A percentile compares a stretch with the other conserved stretches of the same genome.
Conservation (phyloP, 2,797 vertebrate genomes). For the Pterois miles region DNA sequence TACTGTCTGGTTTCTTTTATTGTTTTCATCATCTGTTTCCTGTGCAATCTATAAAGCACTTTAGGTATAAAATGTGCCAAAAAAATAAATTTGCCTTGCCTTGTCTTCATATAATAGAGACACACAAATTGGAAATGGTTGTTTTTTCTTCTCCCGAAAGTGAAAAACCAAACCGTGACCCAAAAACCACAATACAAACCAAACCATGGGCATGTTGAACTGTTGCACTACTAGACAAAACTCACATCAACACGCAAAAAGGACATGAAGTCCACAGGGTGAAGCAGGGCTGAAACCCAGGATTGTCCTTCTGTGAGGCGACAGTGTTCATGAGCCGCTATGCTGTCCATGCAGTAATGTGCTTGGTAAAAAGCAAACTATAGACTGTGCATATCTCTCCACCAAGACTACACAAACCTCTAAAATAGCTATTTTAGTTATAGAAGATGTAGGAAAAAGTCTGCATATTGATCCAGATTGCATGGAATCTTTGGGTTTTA, state of each 20-base stretch:
- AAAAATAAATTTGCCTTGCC: too few species aligned
- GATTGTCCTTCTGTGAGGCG: not conserved
- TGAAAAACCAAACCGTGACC: too few species aligned
- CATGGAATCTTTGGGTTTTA: not conserved
- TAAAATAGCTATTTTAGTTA: not conserved
- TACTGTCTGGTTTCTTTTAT: too few species aligned
- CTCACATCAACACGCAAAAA: not conserved
- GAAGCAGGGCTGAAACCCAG: not conserved
- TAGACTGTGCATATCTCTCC: not conserved
- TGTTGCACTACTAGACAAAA: too few species aligned
- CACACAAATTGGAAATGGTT: too few species aligned
- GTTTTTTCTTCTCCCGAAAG: too few species aligned
- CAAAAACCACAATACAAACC: too few species aligned
- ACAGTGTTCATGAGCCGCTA: not conserved
- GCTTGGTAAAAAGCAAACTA: not conserved
- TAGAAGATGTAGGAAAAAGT: not conserved
- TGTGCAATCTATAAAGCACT: too few species aligned
- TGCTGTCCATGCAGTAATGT: not conserved
- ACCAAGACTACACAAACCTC: not conserved
- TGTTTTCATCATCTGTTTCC: too few species aligned
- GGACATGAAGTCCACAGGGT: not conserved
- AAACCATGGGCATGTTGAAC: too few species aligned
- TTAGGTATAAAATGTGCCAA: too few species aligned
- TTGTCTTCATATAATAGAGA: too few species aligned
- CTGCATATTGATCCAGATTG: not conserved